Base-by-base conservation (phyloP, 2,797 vertebrate species). In the Melanotaenia nigrans region DNA sequence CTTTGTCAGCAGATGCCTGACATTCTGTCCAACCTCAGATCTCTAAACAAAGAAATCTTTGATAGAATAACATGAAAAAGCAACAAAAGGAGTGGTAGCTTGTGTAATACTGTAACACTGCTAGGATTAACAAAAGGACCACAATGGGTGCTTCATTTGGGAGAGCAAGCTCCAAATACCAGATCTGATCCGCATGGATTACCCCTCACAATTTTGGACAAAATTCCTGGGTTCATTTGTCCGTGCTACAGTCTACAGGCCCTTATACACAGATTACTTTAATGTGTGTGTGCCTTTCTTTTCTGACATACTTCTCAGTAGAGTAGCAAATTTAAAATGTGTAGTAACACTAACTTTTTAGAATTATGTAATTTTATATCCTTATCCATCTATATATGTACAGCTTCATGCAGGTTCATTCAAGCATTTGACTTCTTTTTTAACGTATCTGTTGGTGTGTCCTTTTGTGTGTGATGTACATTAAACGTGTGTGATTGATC, bases 101-200 rank as follows among this genome's bases (percentile, higher is more conserved):
- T 64, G 58, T 81, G 75, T 84, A 73, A 72, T 74, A 77, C 68
- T 45, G 40, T 33, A 57, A 66, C 79, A 62, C 36, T 53, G 77
- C 62, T 71, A 73, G 45, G 68, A 73, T 36, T 71, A 91, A 93
- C 93, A 94, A 91, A 89, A 87, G 71, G 71, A 33, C 76, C 84
- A 81, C 84, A 90, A 80, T 88, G 73, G 65, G 84, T 2, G 71
- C 87, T 87, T 92, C 90, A 78, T 89, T 90, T 90, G 58, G 66
- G 61, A 55, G 65, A 77, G 49, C 42, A 69, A 78, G 88, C 49
- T 78, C 85, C 85, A 89, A 93, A 93, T 92, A 89, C 89, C 92
- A 64, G 78, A 94, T 94, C 89, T 92, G 81, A 84, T 93, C 83
- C 81, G 84, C 93, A 87, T 93, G 92, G 87, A 74, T 90, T 92